Evolutionary conservation across 2,888 invertebrate species (phyloP).

Genomic region (Pegoplata infirma): DNA sequence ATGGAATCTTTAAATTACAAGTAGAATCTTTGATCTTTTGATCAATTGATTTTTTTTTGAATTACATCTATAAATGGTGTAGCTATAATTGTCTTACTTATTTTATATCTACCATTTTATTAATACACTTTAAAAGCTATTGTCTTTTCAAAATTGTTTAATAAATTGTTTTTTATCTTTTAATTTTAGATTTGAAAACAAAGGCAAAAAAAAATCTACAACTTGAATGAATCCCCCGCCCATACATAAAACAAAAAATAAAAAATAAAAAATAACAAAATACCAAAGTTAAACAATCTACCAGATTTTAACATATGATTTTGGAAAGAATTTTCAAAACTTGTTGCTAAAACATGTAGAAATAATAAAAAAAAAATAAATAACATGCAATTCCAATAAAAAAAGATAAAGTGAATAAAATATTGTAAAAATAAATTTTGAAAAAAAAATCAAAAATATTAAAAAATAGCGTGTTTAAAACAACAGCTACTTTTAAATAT

Average conservation of each 20-base stretch:
- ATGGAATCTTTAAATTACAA: too few species aligned
- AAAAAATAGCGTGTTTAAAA: conserved; percentile 50
- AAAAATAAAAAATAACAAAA: conserved; percentile 32
- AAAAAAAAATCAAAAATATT: conserved; percentile 15
- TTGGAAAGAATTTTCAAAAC: conserved; percentile 71
- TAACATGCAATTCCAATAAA: conserved; percentile 53
- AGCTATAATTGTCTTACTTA: too few species aligned
- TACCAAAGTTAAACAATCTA: conserved; percentile 49
- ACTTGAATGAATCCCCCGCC: conserved; percentile 35
- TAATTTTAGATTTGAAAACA: conserved; percentile 42
- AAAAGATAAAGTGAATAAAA: conserved; percentile 23
- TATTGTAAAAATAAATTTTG: conserved; percentile 16
- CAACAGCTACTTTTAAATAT: conserved; percentile 20
- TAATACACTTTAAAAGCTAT: not conserved
- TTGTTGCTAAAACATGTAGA: conserved; percentile 60
- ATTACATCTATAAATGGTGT: too few species aligned
- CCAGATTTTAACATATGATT: conserved; percentile 66
- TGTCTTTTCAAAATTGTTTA: not conserved
- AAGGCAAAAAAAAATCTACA: conserved; percentile 14
- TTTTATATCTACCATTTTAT: too few species aligned
- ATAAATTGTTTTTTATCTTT: not conserved
- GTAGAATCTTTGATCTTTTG: too few species aligned
- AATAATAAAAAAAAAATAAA: conserved; percentile 1
- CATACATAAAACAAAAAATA: conserved; percentile 38
- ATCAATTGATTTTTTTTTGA: too few species aligned